Conservation (phyloP, 2,113 vertebrate species). For the Chaenocephalus aceratus region DNA sequence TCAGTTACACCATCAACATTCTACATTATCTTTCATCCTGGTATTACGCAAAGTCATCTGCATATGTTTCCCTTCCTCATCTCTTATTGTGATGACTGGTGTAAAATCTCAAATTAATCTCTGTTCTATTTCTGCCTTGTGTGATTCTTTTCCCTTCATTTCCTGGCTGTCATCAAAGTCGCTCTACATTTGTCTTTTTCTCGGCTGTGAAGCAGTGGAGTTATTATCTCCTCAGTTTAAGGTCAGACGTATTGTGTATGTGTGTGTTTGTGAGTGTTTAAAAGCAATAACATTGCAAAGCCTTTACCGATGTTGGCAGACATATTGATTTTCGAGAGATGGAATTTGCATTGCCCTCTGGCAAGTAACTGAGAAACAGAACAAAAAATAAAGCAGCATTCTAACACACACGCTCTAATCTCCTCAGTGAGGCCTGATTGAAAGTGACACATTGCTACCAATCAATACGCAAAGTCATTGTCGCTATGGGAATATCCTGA, state of each 20-base stretch:
- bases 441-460: slow-evolving; percentile 39
- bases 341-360: slow-evolving; percentile 14
- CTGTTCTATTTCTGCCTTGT: slow-evolving; percentile 48
- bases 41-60: slow-evolving; percentile 30
- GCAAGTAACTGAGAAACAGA: not conserved
- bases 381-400: slow-evolving; percentile 16
- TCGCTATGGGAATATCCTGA: slow-evolving; percentile 40
- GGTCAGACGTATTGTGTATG: not conserved
- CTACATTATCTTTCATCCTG: not conserved
- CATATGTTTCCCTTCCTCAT: not conserved
- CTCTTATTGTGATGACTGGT: slow-evolving; percentile 22
- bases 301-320: slow-evolving; percentile 43
- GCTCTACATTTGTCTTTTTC: slow-evolving; percentile 30
- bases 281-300: slow-evolving; percentile 29
- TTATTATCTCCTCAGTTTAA: slow-evolving; percentile 32
- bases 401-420: slow-evolving; percentile 26
- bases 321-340: slow-evolving; percentile 37
- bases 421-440: slow-evolving; percentile 42
- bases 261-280: slow-evolving; percentile 1
- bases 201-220: slow-evolving; percentile 18
- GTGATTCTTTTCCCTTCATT: slow-evolving; percentile 42
- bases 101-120: slow-evolving; percentile 12
- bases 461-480: slow-evolving; percentile 58
- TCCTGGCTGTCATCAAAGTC: slow-evolving; percentile 45
- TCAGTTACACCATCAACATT: slow-evolving; percentile 29